Conservation (phyloP, 2,797 vertebrate species). For the Manis javanica region DNA sequence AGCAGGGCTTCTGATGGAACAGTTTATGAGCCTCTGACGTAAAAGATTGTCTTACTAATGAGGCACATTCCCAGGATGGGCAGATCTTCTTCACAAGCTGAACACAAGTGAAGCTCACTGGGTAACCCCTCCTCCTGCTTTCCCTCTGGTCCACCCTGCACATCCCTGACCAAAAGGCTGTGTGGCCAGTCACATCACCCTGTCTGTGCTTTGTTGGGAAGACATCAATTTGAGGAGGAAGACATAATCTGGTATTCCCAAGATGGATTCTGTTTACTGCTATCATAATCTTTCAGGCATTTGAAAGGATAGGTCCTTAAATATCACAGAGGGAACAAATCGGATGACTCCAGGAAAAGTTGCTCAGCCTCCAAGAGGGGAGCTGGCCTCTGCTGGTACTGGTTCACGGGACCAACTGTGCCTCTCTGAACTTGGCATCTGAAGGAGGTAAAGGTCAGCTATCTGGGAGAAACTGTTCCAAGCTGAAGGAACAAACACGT, state of each 20-base stretch:
- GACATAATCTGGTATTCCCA: not conserved
- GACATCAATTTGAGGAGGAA: not conserved
- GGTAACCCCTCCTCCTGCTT: not conserved
- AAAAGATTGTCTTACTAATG: not conserved
- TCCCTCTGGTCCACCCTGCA: not conserved
- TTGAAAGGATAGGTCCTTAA: not conserved
- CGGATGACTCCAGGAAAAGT: not conserved
- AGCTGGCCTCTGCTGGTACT: not conserved
- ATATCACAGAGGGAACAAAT: not conserved
- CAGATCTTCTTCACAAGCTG: not conserved
- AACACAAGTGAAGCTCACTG: not conserved
- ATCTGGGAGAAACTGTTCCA: not conserved
- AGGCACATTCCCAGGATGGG: not conserved
- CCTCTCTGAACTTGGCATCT: not conserved
- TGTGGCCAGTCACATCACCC: not conserved
- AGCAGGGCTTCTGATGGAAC: not conserved
- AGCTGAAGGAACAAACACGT: not conserved
- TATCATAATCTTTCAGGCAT: not conserved
- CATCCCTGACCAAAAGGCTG: not conserved
- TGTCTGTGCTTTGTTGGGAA: not conserved
- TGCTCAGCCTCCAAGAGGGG: not conserved
- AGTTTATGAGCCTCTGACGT: not conserved
- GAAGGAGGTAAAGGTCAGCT: not conserved
- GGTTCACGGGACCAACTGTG: not conserved
- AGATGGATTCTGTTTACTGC: not conserved